phyloP scores from a whole-genome alignment of 1,140 invertebrate genomes.

The Drosophila tani region DNA sequence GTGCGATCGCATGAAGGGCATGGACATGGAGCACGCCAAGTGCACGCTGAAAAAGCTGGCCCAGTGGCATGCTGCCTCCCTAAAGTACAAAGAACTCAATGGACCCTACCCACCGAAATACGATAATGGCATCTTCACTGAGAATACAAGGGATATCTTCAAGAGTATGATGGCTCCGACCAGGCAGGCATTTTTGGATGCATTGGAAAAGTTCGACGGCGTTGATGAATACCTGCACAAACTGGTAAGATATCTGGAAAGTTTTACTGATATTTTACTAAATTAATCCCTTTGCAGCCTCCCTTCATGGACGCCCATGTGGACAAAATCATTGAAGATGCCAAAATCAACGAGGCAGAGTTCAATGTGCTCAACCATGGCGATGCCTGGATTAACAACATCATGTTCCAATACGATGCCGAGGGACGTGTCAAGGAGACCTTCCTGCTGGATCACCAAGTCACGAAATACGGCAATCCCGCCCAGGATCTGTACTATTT shows the following conservation, averaged over 20 bases:
- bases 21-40: constrained; percentile 86
- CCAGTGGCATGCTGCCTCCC: constrained; percentile 86
- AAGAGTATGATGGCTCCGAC: constrained; percentile 2
- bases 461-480: constrained; percentile 51
- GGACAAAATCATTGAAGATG: constrained; percentile 31
- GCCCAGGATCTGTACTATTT: constrained; percentile 60
- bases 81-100: constrained; percentile 63
- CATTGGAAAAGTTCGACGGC: constrained; percentile 19
- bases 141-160: constrained; percentile 20
- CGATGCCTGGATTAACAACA: constrained; percentile 88
- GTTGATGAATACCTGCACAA: constrained; percentile 40
- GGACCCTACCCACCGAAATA: constrained; percentile 46
- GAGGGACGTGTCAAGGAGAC: constrained; percentile 85
- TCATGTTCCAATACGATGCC: constrained; percentile 87
- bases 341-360: constrained; percentile 78
- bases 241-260: constrained; percentile 27
- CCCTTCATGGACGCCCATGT: constrained; percentile 5
- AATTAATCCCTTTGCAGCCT: constrained; percentile 6
- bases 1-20: constrained; percentile 74
- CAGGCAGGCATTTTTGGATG: not conserved
- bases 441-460: constrained; percentile 85
- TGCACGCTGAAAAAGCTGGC: constrained; percentile 86
- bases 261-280: too few relatives aligned
- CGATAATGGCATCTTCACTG: constrained; percentile 19
- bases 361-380: constrained; percentile 88